Evolutionary conservation across 2,888 invertebrate species (phyloP), one percentile per base, ranked within the genome.

Genomic region (Cephus sareptanus): DNA sequence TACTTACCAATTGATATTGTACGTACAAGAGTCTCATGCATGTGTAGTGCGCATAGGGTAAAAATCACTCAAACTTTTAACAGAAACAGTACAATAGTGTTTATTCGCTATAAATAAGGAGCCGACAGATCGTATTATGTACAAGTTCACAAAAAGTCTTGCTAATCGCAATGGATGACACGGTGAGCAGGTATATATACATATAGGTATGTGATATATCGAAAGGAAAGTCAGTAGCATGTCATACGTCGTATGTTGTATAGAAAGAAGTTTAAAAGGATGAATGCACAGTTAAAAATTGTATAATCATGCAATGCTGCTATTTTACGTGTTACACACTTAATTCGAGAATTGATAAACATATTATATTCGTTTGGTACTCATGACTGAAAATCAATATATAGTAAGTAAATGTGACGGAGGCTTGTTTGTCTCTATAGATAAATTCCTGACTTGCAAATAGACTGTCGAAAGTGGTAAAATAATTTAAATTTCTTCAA

Each of bases 1-100:
- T 85, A 86, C 86, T 86, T 85, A 86, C 86, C 86, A 74, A 79
- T 80, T 69, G 76, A 71, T 71, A 70, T 78, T 76, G 74, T 82
- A 74, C 76, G 81, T 80, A 85, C 77, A 75, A 81, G 81, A 82
- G 71, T 77, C 76, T 84, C 84, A 84, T 84, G 83, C 84, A 81
- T 82, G 81, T 77, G 79, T 81, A 83, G 83, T 79, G 81, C 80
- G 83, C 82, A 81, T 81, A 75, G 81, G 74, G 34, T 35, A 37
- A 37, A 74, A 74, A 74, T 74, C 74, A 74, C 35, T 74, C 37
- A 37, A 74, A 74, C 74, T 74, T 74, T 74, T 74, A 74, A 35
- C 74, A 74, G 37, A 74, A 74, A 74, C 34, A 37, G 34, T 37
- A 37, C 4, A 74, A 35, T 37, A 74, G 56, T 40, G 37, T 75